Evolutionary conservation across 2,888 invertebrate genomes (phyloP).

Genomic region (Pelosia muscerda): DNA sequence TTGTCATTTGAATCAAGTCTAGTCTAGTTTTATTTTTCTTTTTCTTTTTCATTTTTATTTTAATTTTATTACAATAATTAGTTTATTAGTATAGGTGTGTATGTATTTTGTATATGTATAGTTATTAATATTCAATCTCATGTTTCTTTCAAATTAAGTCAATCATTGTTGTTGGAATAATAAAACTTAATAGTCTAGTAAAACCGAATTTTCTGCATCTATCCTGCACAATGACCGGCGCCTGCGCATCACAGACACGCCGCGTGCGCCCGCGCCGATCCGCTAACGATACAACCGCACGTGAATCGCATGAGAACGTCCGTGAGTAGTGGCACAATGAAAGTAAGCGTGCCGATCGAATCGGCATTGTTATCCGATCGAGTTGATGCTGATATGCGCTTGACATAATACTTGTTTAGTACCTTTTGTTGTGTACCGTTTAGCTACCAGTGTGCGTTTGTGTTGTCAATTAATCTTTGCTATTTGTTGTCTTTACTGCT

Average conservation of each 20-base stretch:
- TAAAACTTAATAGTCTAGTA: too few relatives aligned
- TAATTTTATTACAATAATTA: too few relatives aligned
- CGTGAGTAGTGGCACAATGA: slow-evolving; percentile 38
- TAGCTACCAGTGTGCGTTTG: slow-evolving; percentile 13
- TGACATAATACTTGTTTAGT: slow-evolving; percentile 11
- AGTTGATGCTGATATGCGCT: slow-evolving; percentile 1
- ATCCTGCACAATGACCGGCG: slow-evolving; percentile 30
- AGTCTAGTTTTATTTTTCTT: too few relatives aligned
- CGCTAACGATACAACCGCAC: slow-evolving; percentile 41
- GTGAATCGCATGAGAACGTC: slow-evolving; percentile 33
- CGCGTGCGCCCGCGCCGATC: slow-evolving; percentile 56
- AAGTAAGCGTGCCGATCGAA: slow-evolving; percentile 36
- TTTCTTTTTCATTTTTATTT: too few relatives aligned
- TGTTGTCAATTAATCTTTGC: slow-evolving; percentile 8
- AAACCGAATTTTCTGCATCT: slow-evolving; percentile 19
- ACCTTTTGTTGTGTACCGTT: slow-evolving; percentile 13
- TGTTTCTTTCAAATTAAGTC: too few relatives aligned
- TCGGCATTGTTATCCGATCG: slow-evolving; percentile 20
- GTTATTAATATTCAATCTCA: too few relatives aligned
- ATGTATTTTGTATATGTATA: too few relatives aligned
- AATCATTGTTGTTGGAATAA: too few relatives aligned
- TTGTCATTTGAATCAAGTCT: too few relatives aligned
- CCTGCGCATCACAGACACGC: slow-evolving; percentile 43
- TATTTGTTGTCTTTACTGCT: neutral
- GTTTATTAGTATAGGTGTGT: too few relatives aligned